A percentile compares a stretch with the other conserved stretches of the same genome.
These are phyloP conservation scores for Nettapus auritus DNA, from an alignment of 2,113 vertebrate species.

Conservation along the genomic window DNA sequence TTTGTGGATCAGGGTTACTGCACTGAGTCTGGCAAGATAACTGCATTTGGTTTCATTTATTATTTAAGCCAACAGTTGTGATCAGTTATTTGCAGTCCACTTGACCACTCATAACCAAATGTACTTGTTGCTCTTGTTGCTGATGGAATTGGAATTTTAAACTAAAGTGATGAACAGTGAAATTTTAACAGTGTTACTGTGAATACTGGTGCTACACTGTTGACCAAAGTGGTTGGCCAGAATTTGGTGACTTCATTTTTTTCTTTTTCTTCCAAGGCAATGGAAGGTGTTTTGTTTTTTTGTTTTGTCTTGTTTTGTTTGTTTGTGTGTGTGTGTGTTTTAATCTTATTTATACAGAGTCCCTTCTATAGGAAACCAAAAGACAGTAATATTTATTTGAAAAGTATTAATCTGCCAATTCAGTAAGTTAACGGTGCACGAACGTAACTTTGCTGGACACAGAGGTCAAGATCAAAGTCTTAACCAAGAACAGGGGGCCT, in stretches of 20 bases:
- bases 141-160: not conserved
- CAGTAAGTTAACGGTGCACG: not conserved
- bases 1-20: not conserved
- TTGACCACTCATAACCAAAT: not conserved
- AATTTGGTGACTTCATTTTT: not conserved
- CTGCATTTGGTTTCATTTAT: not conserved
- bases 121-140: not conserved
- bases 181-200: not conserved
- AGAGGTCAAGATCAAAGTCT: not conserved
- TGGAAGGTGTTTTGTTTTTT: not conserved
- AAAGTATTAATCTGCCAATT: not conserved
- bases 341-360: not conserved
- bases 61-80: not conserved
- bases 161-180: not conserved
- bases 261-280: not conserved
- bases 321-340: not conserved
- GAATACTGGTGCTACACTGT: accelerated
- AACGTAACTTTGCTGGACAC: not conserved
- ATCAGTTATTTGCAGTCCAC: not conserved
- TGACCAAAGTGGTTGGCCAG: not conserved
- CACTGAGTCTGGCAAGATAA: not conserved
- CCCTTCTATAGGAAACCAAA: not conserved
- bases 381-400: not conserved
- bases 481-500: not conserved
- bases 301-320: not conserved